Base-by-base conservation (phyloP, 2,888 invertebrate species). In the Argyra leucocephala region DNA sequence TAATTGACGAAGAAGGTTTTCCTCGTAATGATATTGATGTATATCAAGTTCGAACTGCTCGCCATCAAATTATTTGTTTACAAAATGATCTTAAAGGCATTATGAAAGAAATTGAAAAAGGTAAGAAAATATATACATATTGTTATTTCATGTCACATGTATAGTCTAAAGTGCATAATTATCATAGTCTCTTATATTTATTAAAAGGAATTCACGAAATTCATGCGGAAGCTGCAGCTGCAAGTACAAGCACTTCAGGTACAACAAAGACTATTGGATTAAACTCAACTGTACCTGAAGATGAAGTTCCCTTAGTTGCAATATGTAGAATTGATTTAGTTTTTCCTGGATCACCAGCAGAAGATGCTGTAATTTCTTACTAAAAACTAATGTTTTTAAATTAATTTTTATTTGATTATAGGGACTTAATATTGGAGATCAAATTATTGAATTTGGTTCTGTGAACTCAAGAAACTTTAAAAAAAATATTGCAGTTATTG, bases 11-110 rank as follows among this genome's bases (percentile, higher is more conserved):
- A 0, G 89, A 95, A 72, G 96, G 93, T 0, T 98, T 83, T 79
- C 97, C 97, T 0, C 83, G 94, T 59, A 85, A 84, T 57, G 92
- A 94, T 73, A 89, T 98, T 69, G 96, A 98, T 78, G 87, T 96
- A 0, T 92, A 92, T 77, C 90, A 93, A 81, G 93, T 96, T 1
- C 84, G 96, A 64, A 88, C 90, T 75, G 92, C 96, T 0, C 84
- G 97, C 62, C 91, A 94, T 73, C 84, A 85, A 73, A 93, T 98
- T 65, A 91, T 92, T 74, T 93, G 96, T 76, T 82, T 95, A 22
- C 91, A 90, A 80, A 96, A 95, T 81, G 96, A 97, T 78, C 88
- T 92, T 75, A 92, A 90, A 76, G 83, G 81, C 1, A 67, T 96
- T 37, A 93, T 95, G 89, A 86, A 86, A 69, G 83, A 86, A 74